These are phyloP conservation scores for Empidonax alnorum DNA, from an alignment of 2,113 vertebrate species.

Conservation along the genomic window DNA sequence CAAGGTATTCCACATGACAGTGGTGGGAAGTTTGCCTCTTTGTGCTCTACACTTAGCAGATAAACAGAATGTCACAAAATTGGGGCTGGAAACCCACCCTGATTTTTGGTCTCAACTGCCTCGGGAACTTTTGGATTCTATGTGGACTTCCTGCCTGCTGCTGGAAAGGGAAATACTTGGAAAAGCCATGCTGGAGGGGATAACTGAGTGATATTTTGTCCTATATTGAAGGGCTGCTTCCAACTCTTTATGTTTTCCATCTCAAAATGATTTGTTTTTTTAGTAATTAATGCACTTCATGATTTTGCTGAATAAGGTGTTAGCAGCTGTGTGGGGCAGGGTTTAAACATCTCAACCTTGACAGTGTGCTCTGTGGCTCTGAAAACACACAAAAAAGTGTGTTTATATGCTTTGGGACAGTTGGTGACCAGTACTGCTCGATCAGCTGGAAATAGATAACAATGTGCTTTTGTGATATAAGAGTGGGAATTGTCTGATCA, in stretches of 20 bases:
- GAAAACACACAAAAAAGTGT: neutral
- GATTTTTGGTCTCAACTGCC: neutral
- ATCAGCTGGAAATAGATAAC: conserved; percentile 57
- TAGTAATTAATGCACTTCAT: neutral
- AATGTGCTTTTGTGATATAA: conserved; percentile 66
- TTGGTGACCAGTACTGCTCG: conserved; percentile 59
- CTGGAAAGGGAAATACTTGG: neutral
- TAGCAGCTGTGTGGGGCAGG: neutral
- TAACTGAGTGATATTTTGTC: neutral
- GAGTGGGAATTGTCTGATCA: conserved; percentile 54
- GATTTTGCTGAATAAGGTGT: neutral
- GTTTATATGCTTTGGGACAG: conserved; percentile 7
- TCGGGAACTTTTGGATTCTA: neutral
- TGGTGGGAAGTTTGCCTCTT: neutral
- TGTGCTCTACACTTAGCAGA: rapidly evolving
- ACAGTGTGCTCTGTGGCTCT: neutral
- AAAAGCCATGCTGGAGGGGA: neutral
- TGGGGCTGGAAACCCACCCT: neutral
- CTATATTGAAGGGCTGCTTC: neutral
- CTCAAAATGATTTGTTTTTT: neutral
- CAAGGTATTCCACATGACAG: rapidly evolving
- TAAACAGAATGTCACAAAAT: neutral
- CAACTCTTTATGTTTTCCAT: neutral
- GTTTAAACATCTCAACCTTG: neutral
- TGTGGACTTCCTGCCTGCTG: neutral